Evolutionary conservation across 2,888 invertebrate species (phyloP), one percentile per base, ranked within the genome.

Genomic region (Agrotis clavis): DNA sequence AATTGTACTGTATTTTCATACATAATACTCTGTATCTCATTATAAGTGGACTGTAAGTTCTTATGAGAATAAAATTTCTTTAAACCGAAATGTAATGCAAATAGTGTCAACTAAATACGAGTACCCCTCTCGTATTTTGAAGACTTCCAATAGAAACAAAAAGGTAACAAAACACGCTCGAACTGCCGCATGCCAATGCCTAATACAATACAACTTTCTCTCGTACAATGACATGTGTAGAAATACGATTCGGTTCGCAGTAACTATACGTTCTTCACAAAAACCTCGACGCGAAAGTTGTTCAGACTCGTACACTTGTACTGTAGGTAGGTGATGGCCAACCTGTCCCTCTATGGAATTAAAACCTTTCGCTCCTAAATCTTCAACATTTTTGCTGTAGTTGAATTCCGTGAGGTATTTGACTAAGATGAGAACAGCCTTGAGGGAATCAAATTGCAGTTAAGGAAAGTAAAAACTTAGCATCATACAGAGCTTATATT

Each of bases 141-240:
- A 9, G 51, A 47, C 19, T 50, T 56, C 35, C 56, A 53, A n/a
- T 64, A 59, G 56, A 63, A 70, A 73, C 72, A 9, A 66, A 61
- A 51, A 84, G 85, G 86, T 89, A 59, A 59, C 41, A 19, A 41
- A 88, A 79, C 86, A 83, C 88, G 86, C 82, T 86, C 88, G 84
- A 81, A 86, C 81, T 77, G 66, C 86, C 81, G 86, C 86, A 87
- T 87, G 74, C 86, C 83, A 70, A 71, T 73, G 56, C 30, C 67
- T 78, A 80, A 83, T 84, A 83, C 80, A 84, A 87, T 85, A 74
- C 84, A 53, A 91, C 92, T 92, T 92, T 93, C 87, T 89, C 84
- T 73, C 67, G 76, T 71, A 78, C 77, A 84, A 76, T 86, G 84
- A 86, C 90, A 85, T 84, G 87, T 83, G 81, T 83, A 75, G 86